Conservation (phyloP, 2,888 invertebrate genomes). For the Rhaphigaster nebulosa region DNA sequence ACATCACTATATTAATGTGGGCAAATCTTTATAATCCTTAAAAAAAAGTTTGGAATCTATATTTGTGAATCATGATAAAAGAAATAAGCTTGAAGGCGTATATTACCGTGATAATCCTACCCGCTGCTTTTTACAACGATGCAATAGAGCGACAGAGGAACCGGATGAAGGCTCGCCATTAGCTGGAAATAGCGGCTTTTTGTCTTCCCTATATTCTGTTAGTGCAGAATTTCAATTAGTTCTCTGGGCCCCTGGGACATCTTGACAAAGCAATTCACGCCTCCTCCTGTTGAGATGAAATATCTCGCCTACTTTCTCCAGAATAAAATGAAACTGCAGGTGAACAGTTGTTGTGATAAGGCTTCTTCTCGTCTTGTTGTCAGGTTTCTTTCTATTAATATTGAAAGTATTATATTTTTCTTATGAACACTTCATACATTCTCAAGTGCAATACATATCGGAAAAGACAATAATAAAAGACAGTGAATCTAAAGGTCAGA, state of each 20-base stretch:
- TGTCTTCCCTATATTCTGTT: neutral
- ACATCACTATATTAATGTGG: too few species aligned
- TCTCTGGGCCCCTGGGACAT: neutral
- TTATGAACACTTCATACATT: too few species aligned
- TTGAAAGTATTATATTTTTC: neutral
- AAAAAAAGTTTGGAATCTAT: too few species aligned
- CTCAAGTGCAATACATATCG: too few species aligned
- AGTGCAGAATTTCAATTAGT: slow-evolving; percentile 30
- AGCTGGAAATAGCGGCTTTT: neutral
- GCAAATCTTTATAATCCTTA: too few species aligned
- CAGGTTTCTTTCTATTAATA: neutral
- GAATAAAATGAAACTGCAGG: neutral
- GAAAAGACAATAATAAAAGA: too few species aligned
- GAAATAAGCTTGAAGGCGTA: neutral
- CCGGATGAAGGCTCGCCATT: neutral
- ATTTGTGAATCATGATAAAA: too few species aligned
- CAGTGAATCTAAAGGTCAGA: too few species aligned
- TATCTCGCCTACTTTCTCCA: neutral
- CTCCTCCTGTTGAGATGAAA: neutral
- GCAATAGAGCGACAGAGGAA: neutral
- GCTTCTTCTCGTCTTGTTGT: neutral
- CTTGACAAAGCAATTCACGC: neutral
- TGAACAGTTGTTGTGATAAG: neutral
- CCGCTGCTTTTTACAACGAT: neutral
- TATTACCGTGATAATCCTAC: neutral